Percentiles rank a stretch among this genome's conserved stretches.
Conservation (phyloP, 2,797 vertebrate species). For the Denticeps clupeoides region DNA sequence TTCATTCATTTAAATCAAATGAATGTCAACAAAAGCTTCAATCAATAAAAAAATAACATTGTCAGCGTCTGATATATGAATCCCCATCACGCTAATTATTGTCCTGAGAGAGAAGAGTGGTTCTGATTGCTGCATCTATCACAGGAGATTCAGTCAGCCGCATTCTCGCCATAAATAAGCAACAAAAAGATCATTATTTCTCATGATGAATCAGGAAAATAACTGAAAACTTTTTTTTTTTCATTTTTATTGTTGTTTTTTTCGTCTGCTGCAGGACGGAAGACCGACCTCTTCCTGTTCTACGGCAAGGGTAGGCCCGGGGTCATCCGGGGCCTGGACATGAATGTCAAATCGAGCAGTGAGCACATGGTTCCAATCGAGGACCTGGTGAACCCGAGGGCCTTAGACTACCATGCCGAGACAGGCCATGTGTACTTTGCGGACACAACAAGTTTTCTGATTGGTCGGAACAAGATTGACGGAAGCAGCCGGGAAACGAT, state of each 20-base stretch:
- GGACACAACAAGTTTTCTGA: constrained; percentile 95
- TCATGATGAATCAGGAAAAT: background rate
- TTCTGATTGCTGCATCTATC: constrained; percentile 59
- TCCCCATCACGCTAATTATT: constrained; percentile 27
- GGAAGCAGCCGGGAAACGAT: constrained; percentile 85
- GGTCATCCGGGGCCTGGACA: constrained; percentile 85
- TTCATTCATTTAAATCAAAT: constrained; percentile 20
- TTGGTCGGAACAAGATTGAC: constrained; percentile 90
- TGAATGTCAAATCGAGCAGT: constrained; percentile 85
- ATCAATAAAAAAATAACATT: constrained; percentile 27
- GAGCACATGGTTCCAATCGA: constrained; percentile 93
- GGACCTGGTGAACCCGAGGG: constrained; percentile 91
- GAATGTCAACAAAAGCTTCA: constrained; percentile 12
- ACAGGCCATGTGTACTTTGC: constrained; percentile 90
- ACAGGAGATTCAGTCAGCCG: constrained; percentile 43
- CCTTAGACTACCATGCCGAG: constrained; percentile 89
- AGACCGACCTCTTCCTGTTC: constrained; percentile 93
- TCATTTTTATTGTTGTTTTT: constrained; percentile 18
- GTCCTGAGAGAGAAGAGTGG: constrained; percentile 46
- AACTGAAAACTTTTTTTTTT: constrained; percentile 20
- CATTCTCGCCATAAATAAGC: background rate
- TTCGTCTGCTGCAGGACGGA: constrained; percentile 69
- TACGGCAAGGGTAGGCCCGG: constrained; percentile 96
- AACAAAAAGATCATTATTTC: constrained; percentile 20
- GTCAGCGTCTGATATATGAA: constrained; percentile 24